Evolutionary conservation across 1,140 invertebrate species (phyloP).

Genomic region (Zaprionus ornatus): DNA sequence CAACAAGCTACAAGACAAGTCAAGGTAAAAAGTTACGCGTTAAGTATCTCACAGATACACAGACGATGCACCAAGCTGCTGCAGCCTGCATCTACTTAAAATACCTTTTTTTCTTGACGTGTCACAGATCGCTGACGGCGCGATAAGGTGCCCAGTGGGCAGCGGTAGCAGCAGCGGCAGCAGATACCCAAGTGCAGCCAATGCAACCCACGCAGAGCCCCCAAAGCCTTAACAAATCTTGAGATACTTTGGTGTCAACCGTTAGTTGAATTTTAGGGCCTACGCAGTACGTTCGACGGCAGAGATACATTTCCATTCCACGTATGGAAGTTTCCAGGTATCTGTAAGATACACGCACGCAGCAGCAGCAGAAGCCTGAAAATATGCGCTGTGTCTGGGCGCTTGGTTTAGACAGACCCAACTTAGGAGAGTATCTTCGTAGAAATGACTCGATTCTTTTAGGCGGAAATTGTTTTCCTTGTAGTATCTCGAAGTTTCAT

Average conservation of each 20-base stretch:
- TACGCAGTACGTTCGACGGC: conserved; percentile 22
- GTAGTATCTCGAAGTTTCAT: neutral
- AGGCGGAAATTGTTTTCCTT: neutral
- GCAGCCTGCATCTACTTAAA: conserved; percentile 44
- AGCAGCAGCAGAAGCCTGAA: neutral
- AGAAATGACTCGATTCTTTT: neutral
- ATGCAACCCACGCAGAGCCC: conserved; percentile 18
- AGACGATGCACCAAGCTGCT: conserved; percentile 18
- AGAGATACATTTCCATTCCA: conserved; percentile 87
- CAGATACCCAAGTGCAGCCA: neutral
- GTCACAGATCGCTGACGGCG: conserved; percentile 34
- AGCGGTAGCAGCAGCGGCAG: conserved; percentile 1
- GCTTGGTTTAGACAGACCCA: neutral
- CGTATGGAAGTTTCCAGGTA: conserved; percentile 86
- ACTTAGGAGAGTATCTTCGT: neutral
- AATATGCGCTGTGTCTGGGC: neutral
- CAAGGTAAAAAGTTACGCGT: conserved; percentile 76
- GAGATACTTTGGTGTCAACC: conserved; percentile 42
- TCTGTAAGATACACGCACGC: conserved; percentile 8
- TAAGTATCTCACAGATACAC: conserved; percentile 48
- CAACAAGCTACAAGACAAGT: conserved; percentile 53
- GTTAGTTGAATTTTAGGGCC: conserved; percentile 42
- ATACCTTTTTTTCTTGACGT: conserved; percentile 20
- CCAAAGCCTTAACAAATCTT: neutral
- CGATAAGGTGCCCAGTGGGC: conserved; percentile 38